Conservation (phyloP, 1,140 invertebrate species). For the Anagrus nilaparvatae region DNA sequence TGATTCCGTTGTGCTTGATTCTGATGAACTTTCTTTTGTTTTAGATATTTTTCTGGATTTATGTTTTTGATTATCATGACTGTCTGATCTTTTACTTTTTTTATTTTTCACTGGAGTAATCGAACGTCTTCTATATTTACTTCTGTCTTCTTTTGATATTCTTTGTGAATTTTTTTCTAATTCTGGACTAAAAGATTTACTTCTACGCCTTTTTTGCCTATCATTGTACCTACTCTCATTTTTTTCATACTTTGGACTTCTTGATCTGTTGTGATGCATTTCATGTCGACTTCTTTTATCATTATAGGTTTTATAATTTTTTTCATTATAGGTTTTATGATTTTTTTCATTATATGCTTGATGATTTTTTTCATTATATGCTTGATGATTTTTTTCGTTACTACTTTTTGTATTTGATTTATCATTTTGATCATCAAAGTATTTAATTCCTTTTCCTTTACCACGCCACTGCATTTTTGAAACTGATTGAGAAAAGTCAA, state of each 20-base stretch:
- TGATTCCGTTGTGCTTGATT: neutral
- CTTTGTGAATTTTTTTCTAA: neutral
- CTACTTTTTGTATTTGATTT: conserved; percentile 4
- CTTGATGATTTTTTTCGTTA: conserved; percentile 1
- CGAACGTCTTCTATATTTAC: too few relatives aligned
- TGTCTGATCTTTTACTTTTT: neutral
- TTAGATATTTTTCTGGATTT: neutral
- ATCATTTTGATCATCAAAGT: conserved; percentile 21
- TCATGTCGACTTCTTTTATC: too few relatives aligned
- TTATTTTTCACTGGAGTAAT: too few relatives aligned
- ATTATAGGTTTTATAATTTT: conserved; percentile 1
- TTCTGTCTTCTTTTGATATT: conserved; percentile 1
- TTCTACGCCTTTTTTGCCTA: neutral
- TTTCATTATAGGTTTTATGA: neutral
- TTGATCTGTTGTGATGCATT: neutral
- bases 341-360: too few relatives aligned
- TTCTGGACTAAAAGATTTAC: neutral
- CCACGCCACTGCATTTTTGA: conserved; percentile 83
- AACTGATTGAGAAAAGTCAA: conserved; percentile 99
- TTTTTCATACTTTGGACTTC: conserved; percentile 4
- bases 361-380: neutral
- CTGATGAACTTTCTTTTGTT: neutral
- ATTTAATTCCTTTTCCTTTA: conserved; percentile 58
- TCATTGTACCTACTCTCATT: conserved; percentile 11
- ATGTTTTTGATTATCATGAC: neutral